phyloP scores from a whole-genome alignment of 2,113 vertebrate genomes.

The Gasterosteus aculeatus region DNA sequence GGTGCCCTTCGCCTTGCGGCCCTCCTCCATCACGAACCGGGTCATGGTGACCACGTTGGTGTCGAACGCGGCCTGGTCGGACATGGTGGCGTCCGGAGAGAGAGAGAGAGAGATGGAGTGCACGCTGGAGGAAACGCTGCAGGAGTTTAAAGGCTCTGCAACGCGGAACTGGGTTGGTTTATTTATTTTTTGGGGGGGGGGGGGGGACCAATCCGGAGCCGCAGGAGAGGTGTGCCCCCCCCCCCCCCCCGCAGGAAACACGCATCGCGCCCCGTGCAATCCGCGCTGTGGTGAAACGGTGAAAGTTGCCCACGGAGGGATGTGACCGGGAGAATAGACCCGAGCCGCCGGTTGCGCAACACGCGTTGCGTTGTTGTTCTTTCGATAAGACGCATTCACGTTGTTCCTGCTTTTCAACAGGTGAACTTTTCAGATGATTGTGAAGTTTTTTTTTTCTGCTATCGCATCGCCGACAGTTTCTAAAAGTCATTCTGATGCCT shows the following conservation, averaged over 20 bases:
- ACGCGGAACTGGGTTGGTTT: constrained; percentile 64
- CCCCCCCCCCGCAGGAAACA: not conserved
- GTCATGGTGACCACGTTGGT: constrained; percentile 93
- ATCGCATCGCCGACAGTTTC: not conserved
- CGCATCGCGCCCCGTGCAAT: not conserved
- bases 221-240: not conserved
- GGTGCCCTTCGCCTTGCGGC: constrained; percentile 86
- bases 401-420: not conserved
- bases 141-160: constrained; percentile 49
- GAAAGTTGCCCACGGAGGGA: not conserved
- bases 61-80: constrained; percentile 87
- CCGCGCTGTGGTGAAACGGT: not conserved
- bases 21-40: constrained; percentile 93
- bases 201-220: constrained; percentile 29
- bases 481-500: not conserved
- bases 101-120: not conserved
- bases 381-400: not conserved
- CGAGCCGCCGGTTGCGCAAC: too few relatives aligned
- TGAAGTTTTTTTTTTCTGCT: not conserved
- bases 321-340: not conserved
- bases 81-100: constrained; percentile 76
- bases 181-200: not conserved
- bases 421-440: not conserved
- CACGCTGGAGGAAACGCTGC: constrained; percentile 14
- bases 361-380: not conserved